Base-by-base conservation (phyloP, 1,140 invertebrate species). In the Wasmannia auropunctata region DNA sequence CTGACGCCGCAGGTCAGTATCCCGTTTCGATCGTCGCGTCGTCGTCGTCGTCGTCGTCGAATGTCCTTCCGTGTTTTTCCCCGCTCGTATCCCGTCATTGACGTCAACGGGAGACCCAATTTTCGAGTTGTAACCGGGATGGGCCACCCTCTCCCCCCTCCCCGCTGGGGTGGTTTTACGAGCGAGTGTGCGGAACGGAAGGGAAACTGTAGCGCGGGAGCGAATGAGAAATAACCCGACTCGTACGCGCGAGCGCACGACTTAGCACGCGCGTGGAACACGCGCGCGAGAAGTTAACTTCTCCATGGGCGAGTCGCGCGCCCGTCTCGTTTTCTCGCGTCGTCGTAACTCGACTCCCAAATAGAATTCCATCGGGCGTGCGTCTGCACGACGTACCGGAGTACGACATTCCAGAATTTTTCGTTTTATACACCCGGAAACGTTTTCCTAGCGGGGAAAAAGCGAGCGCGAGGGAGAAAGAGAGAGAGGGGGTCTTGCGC, bases 41-140 rank as follows among this genome's bases (percentile, higher is more conserved):
- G 8, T 65, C 28, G 8, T 56, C 49, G 72, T 37, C 40, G 19
- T 43, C 56, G 56, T 31, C 16, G 40, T 70, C 77, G 25, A 81
- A 56, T 51, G 79, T 14, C n/a, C 37, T 5, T 19, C 11, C 37
- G 37, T 72, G 67, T 83, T 83, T 83, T 74, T 56, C 51, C n/a
- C 2, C 34, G 19, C n/a, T 72, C 19, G 22, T 51, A 51, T 69
- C 49, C 28, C 25, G 51, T 46, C 67, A 63, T 80, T 80, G 76
- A 83, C 79, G 67, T 83, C 79, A 83, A 25, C 25, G 67, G 14
- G 51, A 83, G 79, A 74, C n/a, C 37, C 40, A 83, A 83, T 83
- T 83, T 83, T 74, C 79, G 28, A 72, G 19, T 83, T n/a, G 51
- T 74, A 72, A 70, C 67, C 37, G 43, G 43, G 37, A 51, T 51